Evolutionary conservation across 2,113 vertebrate species (phyloP), one percentile per base, ranked within the genome.

Genomic region (Lamprologus ornatipinnis): DNA sequence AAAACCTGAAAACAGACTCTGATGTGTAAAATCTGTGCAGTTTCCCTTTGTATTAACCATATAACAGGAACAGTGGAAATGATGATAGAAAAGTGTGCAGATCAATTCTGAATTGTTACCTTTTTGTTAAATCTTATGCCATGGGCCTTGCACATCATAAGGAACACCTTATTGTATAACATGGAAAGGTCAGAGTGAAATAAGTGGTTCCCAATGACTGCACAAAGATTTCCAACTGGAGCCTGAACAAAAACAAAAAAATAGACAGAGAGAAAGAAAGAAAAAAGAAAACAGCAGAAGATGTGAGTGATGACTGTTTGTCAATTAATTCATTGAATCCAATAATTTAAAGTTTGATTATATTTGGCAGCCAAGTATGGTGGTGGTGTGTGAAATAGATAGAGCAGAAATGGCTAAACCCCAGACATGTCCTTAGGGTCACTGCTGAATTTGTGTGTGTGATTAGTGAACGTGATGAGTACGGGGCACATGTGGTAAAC

Each of bases 81-180:
- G 33, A 26, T 42, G 9, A 33, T 12, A n/a, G 15, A 6, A 57
- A 31, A 26, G 12, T 5, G 3, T 70, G n/a, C 12, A 49, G 8
- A 47, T 45, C 47, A 31, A 54, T n/a, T n/a, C 5, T 65, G 11
- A 54, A 58, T 37, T 51, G 82, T 3, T 97, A 98, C 98, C 98
- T 97, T 96, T 14, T 95, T 90, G 93, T 98, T 96, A 87, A 97
- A 99, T 82, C 97, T 97, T 15, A 99, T 94, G 21, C 97, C 97
- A 1, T 88, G 96, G 80, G 95, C 96, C 87, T 96, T 95, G 89
- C 98, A 98, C 49, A 91, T 95, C 93, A 96, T 97, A 3, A 98
- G 93, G 80, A 99, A 97, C 3, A 97, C 94, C 1, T 63, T 95
- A 40, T 97, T 97, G 94, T 96, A 96, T 87, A 97, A 87, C 57